Evolutionary conservation across 2,888 invertebrate species (phyloP), one percentile per base, ranked within the genome.

Genomic region (Anticlea derivata): DNA sequence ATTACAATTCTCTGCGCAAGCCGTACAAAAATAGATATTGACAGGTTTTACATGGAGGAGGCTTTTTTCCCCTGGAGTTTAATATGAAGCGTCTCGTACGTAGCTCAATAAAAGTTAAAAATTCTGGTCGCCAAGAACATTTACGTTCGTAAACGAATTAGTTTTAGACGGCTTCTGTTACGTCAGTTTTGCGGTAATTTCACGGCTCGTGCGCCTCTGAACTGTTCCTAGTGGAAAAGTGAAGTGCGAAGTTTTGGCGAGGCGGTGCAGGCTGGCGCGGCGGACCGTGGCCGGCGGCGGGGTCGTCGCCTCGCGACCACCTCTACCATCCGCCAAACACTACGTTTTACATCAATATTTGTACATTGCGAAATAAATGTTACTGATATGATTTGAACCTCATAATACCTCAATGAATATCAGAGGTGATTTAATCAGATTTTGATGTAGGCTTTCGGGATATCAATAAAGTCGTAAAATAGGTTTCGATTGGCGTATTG

Each of bases 231-330:
- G 81, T 85, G 80, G 85, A 84, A 86, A 86, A 87, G 86, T 85
- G 84, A 86, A 88, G 88, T 86, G 87, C 86, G 75, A 87, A 88
- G 89, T 86, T 90, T 90, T 84, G 87, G 88, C 86, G 84, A 80
- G 75, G 74, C 75, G 76, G 75, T 69, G 78, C 74, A 73, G 74
- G 76, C 68, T 80, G 73, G 77, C 69, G 80, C 86, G 80, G 73
- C 75, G 80, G 78, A 82, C 69, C 83, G 79, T 80, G 72, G 75
- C 78, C 68, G 72, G 63, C 68, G 72, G 63, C 78, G 85, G 80
- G 84, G 84, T 85, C 84, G 83, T 78, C 85, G 83, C 75, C 80
- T 79, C 77, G 67, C 59, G 61, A 63, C 65, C 51, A 68, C 26
- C 43, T 35, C 33, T 37, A 45, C 65, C 55, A 53, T 38, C 55